Evolutionary conservation across 1,140 invertebrate species (phyloP).

Genomic region (Drosophila pallidifrons): DNA sequence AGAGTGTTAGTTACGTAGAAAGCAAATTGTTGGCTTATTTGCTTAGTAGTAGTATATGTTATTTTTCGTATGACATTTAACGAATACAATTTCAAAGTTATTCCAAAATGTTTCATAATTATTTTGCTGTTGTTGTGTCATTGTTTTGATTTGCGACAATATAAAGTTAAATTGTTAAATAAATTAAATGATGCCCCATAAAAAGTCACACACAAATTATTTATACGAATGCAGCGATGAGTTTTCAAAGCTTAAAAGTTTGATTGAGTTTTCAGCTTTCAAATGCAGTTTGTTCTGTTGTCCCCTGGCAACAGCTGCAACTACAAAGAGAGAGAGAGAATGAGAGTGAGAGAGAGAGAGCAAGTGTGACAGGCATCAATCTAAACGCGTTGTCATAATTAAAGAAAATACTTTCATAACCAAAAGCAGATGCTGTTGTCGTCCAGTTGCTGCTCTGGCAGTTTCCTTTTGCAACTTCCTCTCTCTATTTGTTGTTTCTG

Average conservation of each 20-base stretch:
- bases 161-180: no score
- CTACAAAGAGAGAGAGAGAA: not conserved
- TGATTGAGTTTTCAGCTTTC: constrained; percentile 30
- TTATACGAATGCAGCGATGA: not conserved
- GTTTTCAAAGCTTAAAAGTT: constrained; percentile 20
- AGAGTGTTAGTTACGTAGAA: not conserved
- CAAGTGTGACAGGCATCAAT: constrained; percentile 41
- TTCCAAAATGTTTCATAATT: no score
- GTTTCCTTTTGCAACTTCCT: constrained; percentile 13
- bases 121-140: no score
- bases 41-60: not conserved
- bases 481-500: not conserved
- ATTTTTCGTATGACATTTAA: not conserved
- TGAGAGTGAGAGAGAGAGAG: not conserved
- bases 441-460: constrained; percentile 3
- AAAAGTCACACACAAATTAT: no score
- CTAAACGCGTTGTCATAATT: constrained; percentile 49
- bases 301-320: constrained; percentile 14
- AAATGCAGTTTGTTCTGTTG: constrained; percentile 22
- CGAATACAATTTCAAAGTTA: no score
- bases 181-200: no score
- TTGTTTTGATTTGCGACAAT: no score
- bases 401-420: constrained; percentile 53
- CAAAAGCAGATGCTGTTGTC: constrained; percentile 40
- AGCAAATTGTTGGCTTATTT: not conserved